These are phyloP conservation scores for Orthochromis malagaraziensis DNA, from an alignment of 2,113 vertebrate species.

Conservation along the genomic window DNA sequence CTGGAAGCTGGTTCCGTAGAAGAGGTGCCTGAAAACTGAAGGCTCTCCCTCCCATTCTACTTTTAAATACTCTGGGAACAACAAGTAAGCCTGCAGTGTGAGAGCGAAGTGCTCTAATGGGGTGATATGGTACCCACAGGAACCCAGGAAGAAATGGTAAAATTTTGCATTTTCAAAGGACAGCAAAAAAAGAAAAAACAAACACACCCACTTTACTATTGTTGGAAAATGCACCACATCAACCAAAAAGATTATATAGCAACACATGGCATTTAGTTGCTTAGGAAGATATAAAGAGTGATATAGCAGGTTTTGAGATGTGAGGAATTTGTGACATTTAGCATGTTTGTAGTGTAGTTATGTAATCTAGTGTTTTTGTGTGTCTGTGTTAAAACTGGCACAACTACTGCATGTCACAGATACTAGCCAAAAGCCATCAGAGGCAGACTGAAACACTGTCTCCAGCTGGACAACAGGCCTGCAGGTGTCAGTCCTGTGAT, in stretches of 20 bases:
- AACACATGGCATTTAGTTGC: not conserved
- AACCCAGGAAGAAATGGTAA: not conserved
- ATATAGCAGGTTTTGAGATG: not conserved
- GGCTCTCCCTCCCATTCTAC: no score
- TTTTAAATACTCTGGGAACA: no score
- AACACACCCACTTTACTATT: not conserved
- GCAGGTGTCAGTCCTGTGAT: not conserved
- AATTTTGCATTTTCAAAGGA: not conserved
- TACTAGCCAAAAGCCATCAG: not conserved
- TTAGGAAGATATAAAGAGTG: not conserved
- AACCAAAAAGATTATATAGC: not conserved
- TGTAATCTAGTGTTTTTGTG: not conserved
- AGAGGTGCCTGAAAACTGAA: no score
- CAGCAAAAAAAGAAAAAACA: not conserved
- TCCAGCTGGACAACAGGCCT: not conserved
- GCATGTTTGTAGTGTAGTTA: not conserved
- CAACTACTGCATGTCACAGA: not conserved
- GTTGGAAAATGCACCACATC: not conserved
- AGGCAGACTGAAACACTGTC: not conserved
- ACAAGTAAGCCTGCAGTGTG: fast-evolving
- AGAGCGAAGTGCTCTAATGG: not conserved
- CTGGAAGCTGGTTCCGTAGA: fast-evolving
- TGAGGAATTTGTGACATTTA: not conserved
- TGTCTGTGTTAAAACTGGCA: not conserved
- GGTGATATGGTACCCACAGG: not conserved